Evolutionary conservation across 1,140 invertebrate genomes (phyloP).

Genomic region (Myzus persicae): DNA sequence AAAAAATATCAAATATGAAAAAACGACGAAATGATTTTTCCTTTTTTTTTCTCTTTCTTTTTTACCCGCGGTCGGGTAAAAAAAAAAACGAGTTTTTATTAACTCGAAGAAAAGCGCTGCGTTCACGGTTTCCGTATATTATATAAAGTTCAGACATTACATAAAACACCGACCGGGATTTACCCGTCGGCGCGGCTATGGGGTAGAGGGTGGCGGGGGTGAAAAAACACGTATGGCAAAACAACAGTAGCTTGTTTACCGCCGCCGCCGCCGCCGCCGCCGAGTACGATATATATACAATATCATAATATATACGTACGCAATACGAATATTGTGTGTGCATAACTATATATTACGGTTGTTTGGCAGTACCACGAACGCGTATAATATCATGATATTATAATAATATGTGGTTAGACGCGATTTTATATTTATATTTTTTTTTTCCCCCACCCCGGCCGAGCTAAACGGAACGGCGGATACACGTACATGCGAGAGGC

Average conservation of each 20-base stretch:
- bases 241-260: constrained; percentile 32
- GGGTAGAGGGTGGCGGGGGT: neutral
- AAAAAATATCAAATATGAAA: constrained; percentile 13
- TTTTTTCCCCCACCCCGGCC: neutral
- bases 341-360: constrained; percentile 4
- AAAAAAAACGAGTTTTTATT: constrained; percentile 38
- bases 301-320: neutral
- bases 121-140: neutral
- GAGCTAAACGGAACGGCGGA: neutral
- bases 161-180: constrained; percentile 5
- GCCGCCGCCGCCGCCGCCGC: neutral
- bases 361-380: neutral
- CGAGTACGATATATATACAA: neutral
- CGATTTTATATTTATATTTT: constrained; percentile 7
- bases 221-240: constrained; percentile 30
- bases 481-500: too few species aligned
- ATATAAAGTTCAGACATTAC: constrained; percentile 26
- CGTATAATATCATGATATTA: neutral
- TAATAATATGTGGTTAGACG: neutral
- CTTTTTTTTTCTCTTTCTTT: neutral
- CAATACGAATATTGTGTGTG: constrained; percentile 1
- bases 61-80: neutral
- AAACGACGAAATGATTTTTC: constrained; percentile 1
- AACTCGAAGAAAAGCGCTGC: constrained; percentile 38
- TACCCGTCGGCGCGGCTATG: neutral